A percentile compares a stretch with the other conserved stretches of the same genome.
Evolutionary conservation across 53 echinoderm and acorn worm genomes (phyloP).

Genomic region (Patiria pectinifera): DNA sequence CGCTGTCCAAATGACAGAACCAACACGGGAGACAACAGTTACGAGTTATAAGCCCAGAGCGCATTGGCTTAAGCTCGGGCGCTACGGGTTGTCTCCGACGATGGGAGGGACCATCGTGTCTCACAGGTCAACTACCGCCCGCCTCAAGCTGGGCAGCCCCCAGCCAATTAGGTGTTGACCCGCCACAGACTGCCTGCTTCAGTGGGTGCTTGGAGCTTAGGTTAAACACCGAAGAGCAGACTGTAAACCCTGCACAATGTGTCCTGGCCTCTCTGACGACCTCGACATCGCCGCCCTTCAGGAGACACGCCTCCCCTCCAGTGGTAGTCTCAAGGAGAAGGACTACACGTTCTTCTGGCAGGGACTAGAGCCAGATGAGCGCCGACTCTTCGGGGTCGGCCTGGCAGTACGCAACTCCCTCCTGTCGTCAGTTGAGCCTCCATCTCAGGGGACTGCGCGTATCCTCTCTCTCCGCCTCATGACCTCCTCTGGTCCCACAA

Average conservation of each 20-base stretch:
- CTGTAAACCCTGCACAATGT: neutral
- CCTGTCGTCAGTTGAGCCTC: constrained; percentile 15
- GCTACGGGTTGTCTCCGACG: constrained; percentile 59
- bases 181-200: constrained; percentile 19
- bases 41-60: constrained; percentile 74
- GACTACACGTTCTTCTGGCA: constrained; percentile 67
- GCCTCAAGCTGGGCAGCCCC: constrained; percentile 15
- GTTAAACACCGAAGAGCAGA: neutral
- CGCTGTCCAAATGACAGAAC: constrained; percentile 18
- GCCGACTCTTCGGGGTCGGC: neutral
- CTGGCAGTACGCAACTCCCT: constrained; percentile 30
- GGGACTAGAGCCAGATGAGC: constrained; percentile 36
- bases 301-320: constrained; percentile 41
- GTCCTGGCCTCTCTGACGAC: constrained; percentile 26
- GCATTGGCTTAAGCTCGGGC: constrained; percentile 44
- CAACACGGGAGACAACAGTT: constrained; percentile 76
- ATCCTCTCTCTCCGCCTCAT: constrained; percentile 31
- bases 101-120: constrained; percentile 67
- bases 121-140: constrained; percentile 57
- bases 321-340: constrained; percentile 35
- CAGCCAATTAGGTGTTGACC: constrained; percentile 12
- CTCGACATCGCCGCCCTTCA: constrained; percentile 52
- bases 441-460: constrained; percentile 15
- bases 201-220: constrained; percentile 27
- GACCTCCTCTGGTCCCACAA: neutral